Conservation (phyloP, 2,113 vertebrate genomes). For the Mungos mungo region DNA sequence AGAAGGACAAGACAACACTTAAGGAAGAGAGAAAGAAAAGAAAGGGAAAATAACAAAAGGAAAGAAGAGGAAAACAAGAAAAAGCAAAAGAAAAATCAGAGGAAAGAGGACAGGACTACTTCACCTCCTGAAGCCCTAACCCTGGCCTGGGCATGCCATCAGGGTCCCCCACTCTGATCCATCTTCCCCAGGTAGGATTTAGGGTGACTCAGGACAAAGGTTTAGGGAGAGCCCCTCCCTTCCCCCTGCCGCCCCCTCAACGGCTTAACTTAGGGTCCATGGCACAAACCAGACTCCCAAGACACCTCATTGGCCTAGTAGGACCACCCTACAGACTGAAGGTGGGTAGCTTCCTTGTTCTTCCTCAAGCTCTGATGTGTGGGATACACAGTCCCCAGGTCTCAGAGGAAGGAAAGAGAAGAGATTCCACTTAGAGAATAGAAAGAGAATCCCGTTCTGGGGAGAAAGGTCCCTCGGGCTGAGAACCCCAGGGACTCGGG, state of each 20-base stretch:
- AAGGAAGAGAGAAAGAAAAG: neutral
- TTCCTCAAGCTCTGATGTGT: neutral
- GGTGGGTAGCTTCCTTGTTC: rapidly evolving
- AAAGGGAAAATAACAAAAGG: neutral
- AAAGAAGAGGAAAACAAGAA: neutral
- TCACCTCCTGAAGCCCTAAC: neutral
- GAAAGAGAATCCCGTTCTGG: rapidly evolving
- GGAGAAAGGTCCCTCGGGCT: neutral
- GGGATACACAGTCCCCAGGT: too few relatives aligned
- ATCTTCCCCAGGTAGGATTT: neutral
- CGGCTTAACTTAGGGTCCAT: neutral
- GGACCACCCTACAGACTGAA: too few relatives aligned
- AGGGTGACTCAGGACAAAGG: neutral
- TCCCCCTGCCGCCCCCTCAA: neutral
- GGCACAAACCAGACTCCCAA: neutral
- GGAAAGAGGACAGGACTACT: neutral
- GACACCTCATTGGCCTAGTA: neutral
- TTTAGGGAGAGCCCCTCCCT: too few relatives aligned
- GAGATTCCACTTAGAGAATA: neutral
- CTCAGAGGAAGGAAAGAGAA: neutral
- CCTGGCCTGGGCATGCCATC: neutral
- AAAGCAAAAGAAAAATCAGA: neutral
- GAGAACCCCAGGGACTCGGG: neutral
- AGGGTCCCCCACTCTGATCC: too few relatives aligned
- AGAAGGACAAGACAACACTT: neutral